Base-by-base conservation (phyloP, 1,140 invertebrate genomes). In the Drosophila teissieri region DNA sequence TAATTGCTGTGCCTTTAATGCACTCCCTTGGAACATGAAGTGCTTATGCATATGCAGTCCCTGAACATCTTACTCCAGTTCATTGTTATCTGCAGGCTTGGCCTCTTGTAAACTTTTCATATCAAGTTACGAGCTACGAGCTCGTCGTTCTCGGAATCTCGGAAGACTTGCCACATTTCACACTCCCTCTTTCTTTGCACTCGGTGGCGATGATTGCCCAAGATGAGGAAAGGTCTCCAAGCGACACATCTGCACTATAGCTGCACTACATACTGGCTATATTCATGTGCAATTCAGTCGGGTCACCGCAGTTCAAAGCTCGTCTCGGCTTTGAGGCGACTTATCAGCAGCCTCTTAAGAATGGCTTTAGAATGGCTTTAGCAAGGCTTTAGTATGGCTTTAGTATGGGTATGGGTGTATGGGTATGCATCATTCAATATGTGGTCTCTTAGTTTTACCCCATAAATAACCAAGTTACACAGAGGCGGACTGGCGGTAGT, bases 91-190 rank as follows among this genome's bases (percentile, higher is more conserved):
- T 10, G 46, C 49, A 68, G 39, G 36, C 37, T 61, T 86, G 80
- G 79, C 79, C 83, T 88, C 83, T 86, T 73, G 67, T 88, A 88
- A 86, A 88, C 83, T 88, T 79, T 88, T 61, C 79, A 80, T 88
- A 88, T 88, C 83, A 88, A 73, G 52, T 88, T 88, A 80, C 84
- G 75, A 61, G n/a, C n/a, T n/a, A n/a, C n/a, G n/a, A 49, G 62
- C n/a, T 75, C 64, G 56, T 58, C 61, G 46, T 76, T 84, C 48
- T 65, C 51, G 76, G 84, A 89, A 72, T 84, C 48, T 65, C 51
- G 80, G 75, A 88, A 89, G 60, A 89, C 67, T 88, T 88, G 83
- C 84, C 60, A 80, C 80, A 86, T 76, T 79, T 80, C 73, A 60
- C 62, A 40, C 56, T 45, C 45, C 12, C 51, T 40, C 27, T n/a